These are phyloP conservation scores for Mesocricetus auratus DNA, from an alignment of 2,113 vertebrate species.

Conservation along the genomic window DNA sequence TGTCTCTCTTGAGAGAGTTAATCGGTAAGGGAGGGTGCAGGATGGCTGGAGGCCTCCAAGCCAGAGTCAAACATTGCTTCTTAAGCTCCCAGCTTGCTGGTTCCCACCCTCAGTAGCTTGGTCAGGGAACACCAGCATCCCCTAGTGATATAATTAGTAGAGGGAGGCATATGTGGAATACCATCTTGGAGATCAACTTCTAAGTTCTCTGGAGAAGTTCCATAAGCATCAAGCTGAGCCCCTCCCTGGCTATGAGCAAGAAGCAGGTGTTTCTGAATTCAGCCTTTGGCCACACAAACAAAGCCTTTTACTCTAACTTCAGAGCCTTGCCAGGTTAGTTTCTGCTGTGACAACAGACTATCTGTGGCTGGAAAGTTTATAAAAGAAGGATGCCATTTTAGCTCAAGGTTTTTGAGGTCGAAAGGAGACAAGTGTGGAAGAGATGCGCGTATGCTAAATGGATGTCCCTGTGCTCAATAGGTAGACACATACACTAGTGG, in stretches of 20 bases:
- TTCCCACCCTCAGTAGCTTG: neutral
- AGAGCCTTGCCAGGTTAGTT: neutral
- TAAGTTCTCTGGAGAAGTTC: neutral
- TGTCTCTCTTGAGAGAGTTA: constrained; percentile 10
- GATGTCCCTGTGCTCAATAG: neutral
- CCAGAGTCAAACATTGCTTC: neutral
- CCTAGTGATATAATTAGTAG: neutral
- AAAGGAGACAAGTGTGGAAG: neutral
- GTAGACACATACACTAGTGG: neutral
- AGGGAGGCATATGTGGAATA: neutral
- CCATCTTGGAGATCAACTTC: neutral
- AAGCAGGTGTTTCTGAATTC: neutral
- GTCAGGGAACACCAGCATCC: neutral
- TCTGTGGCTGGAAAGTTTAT: neutral
- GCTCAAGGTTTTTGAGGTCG: neutral
- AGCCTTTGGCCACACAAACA: neutral
- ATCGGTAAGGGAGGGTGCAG: neutral
- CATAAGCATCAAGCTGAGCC: neutral
- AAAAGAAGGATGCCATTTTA: neutral
- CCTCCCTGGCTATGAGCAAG: neutral
- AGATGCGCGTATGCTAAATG: neutral
- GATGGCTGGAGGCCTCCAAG: neutral
- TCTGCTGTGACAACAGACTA: neutral
- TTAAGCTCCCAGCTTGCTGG: neutral
- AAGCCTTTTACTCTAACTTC: neutral